Base-by-base conservation (phyloP, 2,888 invertebrate genomes). In the Caenorhabditis plicata region DNA sequence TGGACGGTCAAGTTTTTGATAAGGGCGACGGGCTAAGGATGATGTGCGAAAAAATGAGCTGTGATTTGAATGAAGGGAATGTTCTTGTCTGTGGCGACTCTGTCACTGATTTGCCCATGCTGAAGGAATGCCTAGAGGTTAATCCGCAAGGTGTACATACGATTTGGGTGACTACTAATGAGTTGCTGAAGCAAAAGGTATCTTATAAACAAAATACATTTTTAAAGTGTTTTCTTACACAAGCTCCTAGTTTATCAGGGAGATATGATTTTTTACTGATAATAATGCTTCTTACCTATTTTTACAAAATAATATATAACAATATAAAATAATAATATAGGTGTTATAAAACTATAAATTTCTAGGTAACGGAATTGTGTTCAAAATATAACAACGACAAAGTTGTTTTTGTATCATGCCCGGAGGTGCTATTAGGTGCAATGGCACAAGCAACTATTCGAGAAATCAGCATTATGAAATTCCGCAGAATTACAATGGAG, bases 371-470 rank as follows among this genome's bases (percentile, higher is more conserved):
- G 7, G 42, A 53, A 7, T 55, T 80, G n/a, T 80, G 81, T 44
- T 56, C 60, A 13, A 46, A 51, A n/a, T 71, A 68, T 56, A 50
- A 53, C 39, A 80, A 80, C 54, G n/a, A 46, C 19, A 73, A 80
- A 45, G 64, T 72, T 48, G 78, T 75, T 3, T 80, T 80, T 61
- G 81, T 80, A 41, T 72, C 75, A 5, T 77, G 77, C 26, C 80
- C 80, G 2, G 81, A 79, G 49, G 80, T 81, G 7, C 50, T 80
- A 2, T 64, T 80, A 5, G 80, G 80, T 3, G 80, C 77, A 1
- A 80, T 80, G 81, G 81, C 80, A 7, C 79, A 80, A 52, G 80
- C 80, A 8, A 80, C 80, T 4, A 78, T 80, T 20, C 68, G 81
- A 19, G 80, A 81, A 52, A 80, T 79, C 40, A 68, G 60, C 29